phyloP scores from a whole-genome alignment of 1,140 invertebrate genomes.

The Venturia canescens region DNA sequence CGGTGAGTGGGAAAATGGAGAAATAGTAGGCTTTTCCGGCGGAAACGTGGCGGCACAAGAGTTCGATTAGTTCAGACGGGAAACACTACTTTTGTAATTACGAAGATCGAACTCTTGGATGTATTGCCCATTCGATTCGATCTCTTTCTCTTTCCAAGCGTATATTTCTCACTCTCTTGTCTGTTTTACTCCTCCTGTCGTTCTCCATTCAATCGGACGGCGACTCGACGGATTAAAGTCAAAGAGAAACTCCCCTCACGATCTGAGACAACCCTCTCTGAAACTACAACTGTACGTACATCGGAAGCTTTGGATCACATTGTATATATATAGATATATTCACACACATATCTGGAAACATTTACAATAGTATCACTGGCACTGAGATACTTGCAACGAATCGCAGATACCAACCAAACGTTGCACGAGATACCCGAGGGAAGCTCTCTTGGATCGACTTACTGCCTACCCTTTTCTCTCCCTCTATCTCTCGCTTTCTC shows the following conservation, averaged over 20 bases:
- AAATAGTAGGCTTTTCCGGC: slow-evolving; percentile 25
- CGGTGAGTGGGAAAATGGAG: slow-evolving; percentile 13
- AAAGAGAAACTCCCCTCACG: slow-evolving; percentile 37
- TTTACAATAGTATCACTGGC: slow-evolving; percentile 9
- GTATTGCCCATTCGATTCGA: not conserved
- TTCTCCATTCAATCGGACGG: slow-evolving; percentile 41
- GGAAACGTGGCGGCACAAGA: not conserved
- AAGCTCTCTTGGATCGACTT: slow-evolving; percentile 44
- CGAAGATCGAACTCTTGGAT: slow-evolving; percentile 30
- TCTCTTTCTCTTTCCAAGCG: not conserved
- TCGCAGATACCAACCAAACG: slow-evolving; percentile 23
- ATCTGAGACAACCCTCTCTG: slow-evolving; percentile 23
- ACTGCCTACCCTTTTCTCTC: slow-evolving; percentile 30
- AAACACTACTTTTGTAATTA: slow-evolving; percentile 40
- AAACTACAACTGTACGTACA: not conserved
- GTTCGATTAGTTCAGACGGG: slow-evolving; percentile 35
- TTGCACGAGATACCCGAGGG: slow-evolving; percentile 30
- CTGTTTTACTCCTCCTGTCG: not conserved
- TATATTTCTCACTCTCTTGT: slow-evolving; percentile 5
- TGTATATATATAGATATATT: slow-evolving; percentile 16
- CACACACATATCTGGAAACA: not conserved
- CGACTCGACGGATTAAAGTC: slow-evolving; percentile 43
- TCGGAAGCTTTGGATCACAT: not conserved
- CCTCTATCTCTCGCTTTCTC: slow-evolving; percentile 34
- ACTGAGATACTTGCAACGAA: slow-evolving; percentile 32